Evolutionary conservation across 2,113 vertebrate genomes (phyloP).

Genomic region (Protomyctophum bolini): DNA sequence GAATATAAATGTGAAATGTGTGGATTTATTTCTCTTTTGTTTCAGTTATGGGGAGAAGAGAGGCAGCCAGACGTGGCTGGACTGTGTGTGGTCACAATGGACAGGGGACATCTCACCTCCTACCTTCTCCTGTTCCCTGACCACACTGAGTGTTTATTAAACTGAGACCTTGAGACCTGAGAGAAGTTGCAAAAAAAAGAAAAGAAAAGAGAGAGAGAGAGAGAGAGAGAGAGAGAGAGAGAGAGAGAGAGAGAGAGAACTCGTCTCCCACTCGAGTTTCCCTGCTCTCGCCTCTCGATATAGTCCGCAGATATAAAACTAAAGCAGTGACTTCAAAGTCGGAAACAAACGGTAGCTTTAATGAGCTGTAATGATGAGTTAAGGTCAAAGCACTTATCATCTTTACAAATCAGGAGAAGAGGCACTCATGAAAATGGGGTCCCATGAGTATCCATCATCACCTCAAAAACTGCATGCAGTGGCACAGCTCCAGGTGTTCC

Average conservation of each 20-base stretch:
- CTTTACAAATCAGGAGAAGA: constrained; percentile 74
- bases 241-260: constrained; percentile 3
- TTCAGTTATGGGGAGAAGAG: constrained; percentile 59
- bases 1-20: no score
- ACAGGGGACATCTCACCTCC: constrained; percentile 70
- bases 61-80: constrained; percentile 34
- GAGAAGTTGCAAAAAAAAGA: constrained; percentile 59
- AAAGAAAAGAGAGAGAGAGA: neutral
- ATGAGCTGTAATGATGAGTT: constrained; percentile 75
- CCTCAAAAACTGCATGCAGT: constrained; percentile 86
- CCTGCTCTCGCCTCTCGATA: constrained; percentile 35
- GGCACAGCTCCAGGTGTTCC: constrained; percentile 92
- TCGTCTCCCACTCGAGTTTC: constrained; percentile 13
- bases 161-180: constrained; percentile 79
- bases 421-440: constrained; percentile 76
- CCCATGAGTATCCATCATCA: constrained; percentile 91
- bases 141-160: constrained; percentile 81
- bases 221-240: no score
- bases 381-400: constrained; percentile 77
- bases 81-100: constrained; percentile 42
- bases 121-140: constrained; percentile 55
- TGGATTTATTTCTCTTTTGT: no score
- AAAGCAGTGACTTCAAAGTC: constrained; percentile 50
- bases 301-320: constrained; percentile 42
- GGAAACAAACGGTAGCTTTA: constrained; percentile 81